Evolutionary conservation across 2,888 invertebrate genomes (phyloP), one percentile per base, ranked within the genome.

Genomic region (Drosophila meridionalis): DNA sequence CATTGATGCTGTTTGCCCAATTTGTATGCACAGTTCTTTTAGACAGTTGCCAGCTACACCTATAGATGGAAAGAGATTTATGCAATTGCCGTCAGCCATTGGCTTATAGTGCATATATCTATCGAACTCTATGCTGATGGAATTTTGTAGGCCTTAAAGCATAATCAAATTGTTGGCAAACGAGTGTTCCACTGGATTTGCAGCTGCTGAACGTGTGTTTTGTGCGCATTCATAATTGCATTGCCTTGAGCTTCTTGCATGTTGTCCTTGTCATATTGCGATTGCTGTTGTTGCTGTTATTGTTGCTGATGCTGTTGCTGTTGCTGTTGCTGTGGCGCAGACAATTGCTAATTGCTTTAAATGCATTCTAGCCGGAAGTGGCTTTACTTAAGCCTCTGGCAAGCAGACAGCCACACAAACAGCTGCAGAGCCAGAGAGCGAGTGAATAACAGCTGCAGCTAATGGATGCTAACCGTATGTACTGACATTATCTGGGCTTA

Each of bases 321-420:
- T 59, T 70, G 56, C 42, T 38, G 53, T 43, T 81, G 71, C 74
- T 73, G 74, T 42, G 72, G 65, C 62, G 73, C 65, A 75, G 59
- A 73, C 73, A 74, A 82, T 69, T 82, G 82, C 79, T 88, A 87
- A 90, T 90, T 88, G 86, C 75, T 81, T 86, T 79, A 86, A 90
- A 90, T 90, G 81, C 71, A 74, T 80, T 82, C 83, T 65, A 69
- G 70, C 75, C 80, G 70, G 77, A 89, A 85, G 90, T 87, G 80
- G 86, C 66, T 89, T 87, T 69, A 40, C 76, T 74, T 76, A 78
- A 87, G 81, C 84, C 76, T 30, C 60, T 75, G 75, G 76, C 87
- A 89, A 66, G 52, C 70, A 69, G 57, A 76, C 47, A 65, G 34
- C 59, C 36, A 53, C 64, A 65, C 40, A 64, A 36, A 42, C 9